Evolutionary conservation across 2,113 vertebrate genomes (phyloP).

Genomic region (Odocoileus hemionus): DNA sequence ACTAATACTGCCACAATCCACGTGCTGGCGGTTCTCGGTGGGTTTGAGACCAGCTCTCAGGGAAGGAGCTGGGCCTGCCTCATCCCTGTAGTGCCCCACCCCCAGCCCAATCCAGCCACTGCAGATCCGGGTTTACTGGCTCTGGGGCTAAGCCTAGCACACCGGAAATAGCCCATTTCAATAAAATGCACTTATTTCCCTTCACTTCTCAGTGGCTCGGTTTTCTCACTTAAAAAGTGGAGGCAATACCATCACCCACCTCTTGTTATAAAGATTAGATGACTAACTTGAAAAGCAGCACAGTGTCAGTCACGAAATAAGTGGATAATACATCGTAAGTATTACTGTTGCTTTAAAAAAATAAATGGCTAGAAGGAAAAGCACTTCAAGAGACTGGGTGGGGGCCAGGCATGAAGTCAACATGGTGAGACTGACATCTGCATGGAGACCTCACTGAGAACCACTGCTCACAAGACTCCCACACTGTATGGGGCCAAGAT

Average conservation of each 20-base stretch:
- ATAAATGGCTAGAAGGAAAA: constrained; percentile 14
- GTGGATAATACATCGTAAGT: not conserved
- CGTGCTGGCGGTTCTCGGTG: not conserved
- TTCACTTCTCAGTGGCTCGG: not conserved
- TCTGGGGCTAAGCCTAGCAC: not conserved
- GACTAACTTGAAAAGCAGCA: not conserved
- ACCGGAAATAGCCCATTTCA: not conserved
- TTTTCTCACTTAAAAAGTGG: not conserved
- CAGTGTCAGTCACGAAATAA: not conserved
- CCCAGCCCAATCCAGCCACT: not conserved
- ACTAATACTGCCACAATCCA: not conserved
- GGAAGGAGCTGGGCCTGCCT: not conserved
- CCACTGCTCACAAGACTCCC: not conserved
- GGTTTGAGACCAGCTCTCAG: not conserved
- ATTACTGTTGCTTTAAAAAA: not conserved
- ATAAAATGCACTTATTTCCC: not conserved
- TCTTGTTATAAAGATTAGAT: not conserved
- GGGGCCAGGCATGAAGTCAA: not conserved
- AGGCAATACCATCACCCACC: not conserved
- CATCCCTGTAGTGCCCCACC: not conserved
- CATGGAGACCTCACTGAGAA: not conserved
- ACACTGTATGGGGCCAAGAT: not conserved
- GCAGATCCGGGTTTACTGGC: not conserved
- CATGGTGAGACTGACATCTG: not conserved
- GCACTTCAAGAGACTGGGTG: not conserved